Evolutionary conservation across 2,888 invertebrate genomes (phyloP).

Genomic region (Sinodicranocentrus sp.): DNA sequence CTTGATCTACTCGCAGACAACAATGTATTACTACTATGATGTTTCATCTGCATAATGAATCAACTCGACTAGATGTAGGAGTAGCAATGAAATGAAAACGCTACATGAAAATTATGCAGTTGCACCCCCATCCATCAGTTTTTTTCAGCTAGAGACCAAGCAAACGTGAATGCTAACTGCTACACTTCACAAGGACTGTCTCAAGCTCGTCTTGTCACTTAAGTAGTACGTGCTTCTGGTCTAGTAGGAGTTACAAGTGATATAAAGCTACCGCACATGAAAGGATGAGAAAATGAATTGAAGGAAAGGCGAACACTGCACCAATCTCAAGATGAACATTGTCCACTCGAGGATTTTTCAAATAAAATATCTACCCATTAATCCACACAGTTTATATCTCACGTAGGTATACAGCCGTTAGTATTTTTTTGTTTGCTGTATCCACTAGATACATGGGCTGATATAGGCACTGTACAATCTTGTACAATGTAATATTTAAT

Average conservation of each 20-base stretch:
- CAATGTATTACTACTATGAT: too few species aligned
- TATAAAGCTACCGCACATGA: background rate
- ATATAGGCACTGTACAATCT: background rate
- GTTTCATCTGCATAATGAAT: too few species aligned
- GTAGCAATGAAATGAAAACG: background rate
- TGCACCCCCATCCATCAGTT: background rate
- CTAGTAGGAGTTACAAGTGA: background rate
- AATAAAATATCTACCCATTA: slow-evolving; percentile 8
- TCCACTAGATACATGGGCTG: background rate
- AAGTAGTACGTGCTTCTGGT: slow-evolving; percentile 7
- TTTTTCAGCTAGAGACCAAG: background rate
- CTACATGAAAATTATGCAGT: background rate
- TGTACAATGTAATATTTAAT: slow-evolving; percentile 27
- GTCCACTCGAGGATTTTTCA: slow-evolving; percentile 16
- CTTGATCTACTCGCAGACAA: too few species aligned
- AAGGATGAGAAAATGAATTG: slow-evolving; percentile 22
- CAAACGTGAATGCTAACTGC: slow-evolving; percentile 1
- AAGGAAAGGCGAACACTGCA: slow-evolving; percentile 6
- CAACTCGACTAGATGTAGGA: too few species aligned
- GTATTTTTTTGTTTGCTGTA: slow-evolving; percentile 3
- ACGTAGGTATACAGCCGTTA: background rate
- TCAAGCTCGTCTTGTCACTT: background rate
- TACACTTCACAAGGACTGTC: background rate
- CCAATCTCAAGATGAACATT: slow-evolving; percentile 3
- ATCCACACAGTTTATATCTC: background rate